phyloP scores from a whole-genome alignment of 2,113 vertebrate genomes.

The Scytalopus superciliaris region DNA sequence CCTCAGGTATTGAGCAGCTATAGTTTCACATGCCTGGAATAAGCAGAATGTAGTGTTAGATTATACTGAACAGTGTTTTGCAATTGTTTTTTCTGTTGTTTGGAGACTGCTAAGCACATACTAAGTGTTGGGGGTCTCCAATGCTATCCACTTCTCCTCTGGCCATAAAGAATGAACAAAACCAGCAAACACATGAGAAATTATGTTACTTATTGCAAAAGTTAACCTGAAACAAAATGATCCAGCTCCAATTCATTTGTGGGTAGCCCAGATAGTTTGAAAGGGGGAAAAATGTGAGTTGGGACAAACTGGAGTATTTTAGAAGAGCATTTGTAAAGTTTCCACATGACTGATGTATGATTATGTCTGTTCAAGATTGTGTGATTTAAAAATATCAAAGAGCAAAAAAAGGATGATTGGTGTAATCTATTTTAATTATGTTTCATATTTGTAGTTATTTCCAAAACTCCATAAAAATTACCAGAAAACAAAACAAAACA shows the following conservation, averaged over 20 bases:
- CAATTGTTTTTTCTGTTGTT: not conserved
- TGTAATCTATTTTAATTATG: slow-evolving; percentile 33
- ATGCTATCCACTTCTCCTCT: not conserved
- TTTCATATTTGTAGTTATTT: slow-evolving; percentile 40
- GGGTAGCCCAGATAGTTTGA: not conserved
- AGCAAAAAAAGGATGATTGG: not conserved
- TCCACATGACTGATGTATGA: not conserved
- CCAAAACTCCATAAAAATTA: slow-evolving; percentile 1
- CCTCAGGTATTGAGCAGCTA: not conserved
- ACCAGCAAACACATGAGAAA: not conserved
- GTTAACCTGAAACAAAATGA: not conserved
- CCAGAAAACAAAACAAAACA: slow-evolving; percentile 24
- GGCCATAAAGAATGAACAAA: not conserved
- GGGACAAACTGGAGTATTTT: not conserved
- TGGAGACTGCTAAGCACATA: not conserved
- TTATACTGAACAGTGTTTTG: not conserved
- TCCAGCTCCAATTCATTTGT: not conserved
- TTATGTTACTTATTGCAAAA: not conserved
- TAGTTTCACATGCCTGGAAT: not conserved
- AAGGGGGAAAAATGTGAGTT: not conserved
- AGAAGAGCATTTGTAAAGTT: not conserved
- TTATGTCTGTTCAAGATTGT: not conserved
- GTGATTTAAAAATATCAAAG: slow-evolving; percentile 28
- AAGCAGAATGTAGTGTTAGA: not conserved
- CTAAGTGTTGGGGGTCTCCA: not conserved